Conservation (phyloP, 2,888 invertebrate genomes). For the Phyllotreta cruciferae region DNA sequence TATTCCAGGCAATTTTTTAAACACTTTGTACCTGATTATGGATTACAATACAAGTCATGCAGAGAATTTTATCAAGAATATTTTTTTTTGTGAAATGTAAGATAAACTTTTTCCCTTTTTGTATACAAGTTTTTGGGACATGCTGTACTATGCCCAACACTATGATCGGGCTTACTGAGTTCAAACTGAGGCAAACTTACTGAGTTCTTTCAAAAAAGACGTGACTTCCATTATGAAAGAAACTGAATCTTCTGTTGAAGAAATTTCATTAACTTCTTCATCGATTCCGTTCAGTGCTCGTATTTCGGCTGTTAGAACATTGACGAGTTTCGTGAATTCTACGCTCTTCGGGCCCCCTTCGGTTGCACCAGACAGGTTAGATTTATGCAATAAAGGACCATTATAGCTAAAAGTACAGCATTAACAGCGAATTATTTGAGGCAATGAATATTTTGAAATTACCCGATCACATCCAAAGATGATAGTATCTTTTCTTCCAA, state of each 20-base stretch:
- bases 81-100: no score
- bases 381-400: conserved; percentile 70
- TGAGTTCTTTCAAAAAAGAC: conserved; percentile 84
- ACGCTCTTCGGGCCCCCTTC: conserved; percentile 58
- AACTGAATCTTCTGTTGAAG: conserved; percentile 75
- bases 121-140: no score
- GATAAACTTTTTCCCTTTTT: no score
- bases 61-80: no score
- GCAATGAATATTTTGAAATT: conserved; percentile 56
- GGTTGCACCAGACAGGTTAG: conserved; percentile 68
- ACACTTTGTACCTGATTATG: no score
- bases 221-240: conserved; percentile 86
- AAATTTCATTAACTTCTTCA: conserved; percentile 79
- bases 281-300: conserved; percentile 76
- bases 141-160: no score
- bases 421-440: no score
- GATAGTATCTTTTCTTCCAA: conserved; percentile 71
- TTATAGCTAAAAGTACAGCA: conserved; percentile 68
- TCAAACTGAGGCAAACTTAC: no score
- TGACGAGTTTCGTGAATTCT: conserved; percentile 78
- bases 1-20: no score
- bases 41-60: no score
- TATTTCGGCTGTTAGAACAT: conserved; percentile 81
- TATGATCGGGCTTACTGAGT: no score
- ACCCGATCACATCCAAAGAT: conserved; percentile 69